phyloP scores from a whole-genome alignment of 2,113 vertebrate species.

The Oncorhynchus nerka region DNA sequence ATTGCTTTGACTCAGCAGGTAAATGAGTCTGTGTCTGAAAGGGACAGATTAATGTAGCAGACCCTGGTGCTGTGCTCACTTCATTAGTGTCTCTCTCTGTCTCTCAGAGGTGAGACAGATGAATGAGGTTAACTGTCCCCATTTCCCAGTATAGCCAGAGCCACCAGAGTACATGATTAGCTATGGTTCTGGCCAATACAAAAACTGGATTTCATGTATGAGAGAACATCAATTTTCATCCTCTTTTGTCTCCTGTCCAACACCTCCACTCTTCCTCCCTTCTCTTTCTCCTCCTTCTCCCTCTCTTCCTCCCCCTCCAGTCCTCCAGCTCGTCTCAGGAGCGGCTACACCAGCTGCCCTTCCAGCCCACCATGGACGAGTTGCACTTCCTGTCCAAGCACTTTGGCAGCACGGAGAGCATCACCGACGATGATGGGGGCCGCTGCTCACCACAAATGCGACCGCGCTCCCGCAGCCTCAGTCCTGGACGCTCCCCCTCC shows the following conservation, averaged over 20 bases:
- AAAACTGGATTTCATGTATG: neutral
- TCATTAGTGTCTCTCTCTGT: neutral
- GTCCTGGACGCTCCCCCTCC: slow-evolving; percentile 87
- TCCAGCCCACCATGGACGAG: slow-evolving; percentile 89
- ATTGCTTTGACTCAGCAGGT: no score
- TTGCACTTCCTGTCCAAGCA: slow-evolving; percentile 92
- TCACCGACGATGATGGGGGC: slow-evolving; percentile 87
- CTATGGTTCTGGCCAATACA: no score
- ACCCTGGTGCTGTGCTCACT: neutral
- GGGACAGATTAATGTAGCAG: slow-evolving; percentile 13
- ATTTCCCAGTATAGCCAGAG: no score
- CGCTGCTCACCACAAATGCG: slow-evolving; percentile 82
- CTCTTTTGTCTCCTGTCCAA: no score
- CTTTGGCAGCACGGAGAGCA: slow-evolving; percentile 90
- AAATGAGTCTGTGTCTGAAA: neutral
- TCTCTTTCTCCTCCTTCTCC: slow-evolving; percentile 4
- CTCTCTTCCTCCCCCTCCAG: slow-evolving; percentile 54
- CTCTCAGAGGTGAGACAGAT: neutral
- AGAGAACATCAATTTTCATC: neutral
- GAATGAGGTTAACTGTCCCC: neutral
- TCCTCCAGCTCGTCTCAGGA: slow-evolving; percentile 94
- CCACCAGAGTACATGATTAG: no score
- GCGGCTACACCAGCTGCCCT: slow-evolving; percentile 90
- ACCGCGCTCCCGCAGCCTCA: slow-evolving; percentile 89
- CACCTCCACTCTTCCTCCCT: neutral